Base-by-base conservation (phyloP, 2,888 invertebrate species). In the Malthinus seriepunctatus region DNA sequence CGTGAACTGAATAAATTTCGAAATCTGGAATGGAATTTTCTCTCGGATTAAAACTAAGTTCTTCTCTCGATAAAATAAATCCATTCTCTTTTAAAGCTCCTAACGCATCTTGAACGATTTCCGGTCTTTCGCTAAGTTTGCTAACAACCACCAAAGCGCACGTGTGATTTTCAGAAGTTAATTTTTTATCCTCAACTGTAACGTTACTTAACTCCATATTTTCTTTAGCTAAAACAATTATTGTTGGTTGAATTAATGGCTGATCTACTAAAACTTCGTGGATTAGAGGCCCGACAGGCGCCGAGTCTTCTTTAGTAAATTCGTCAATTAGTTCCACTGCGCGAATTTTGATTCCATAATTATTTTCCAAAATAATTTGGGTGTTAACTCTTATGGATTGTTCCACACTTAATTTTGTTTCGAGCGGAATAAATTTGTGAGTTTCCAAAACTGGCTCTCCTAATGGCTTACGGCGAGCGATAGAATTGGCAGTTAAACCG, bases 361-460 rank as follows among this genome's bases (percentile, higher is more conserved):
- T 74, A 71, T 93, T 93, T 75, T 94, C 94, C 0, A 90, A 73
- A 0, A 87, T 83, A 0, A 91, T 72, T 74, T 93, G 93, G 5
- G 90, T 79, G 70, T 86, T 81, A 1, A 83, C 77, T 15, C 88
- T 80, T 0, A 87, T 76, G 0, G 86, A 81, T 50, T 72, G 53
- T 6, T 67, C 57, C 0, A 71, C 10, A 7, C 64, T 37, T 7
- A 76, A 54, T n/a, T 55, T 33, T 1, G 66, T 57, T 34, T 67
- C 61, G 75, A 90, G 86, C 0, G 92, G 84, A 7, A 91, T 73
- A 71, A 93, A 93, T 59, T 82, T 80, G 72, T 89, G 89, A 73
- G 85, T 86, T 75, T 94, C 93, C 14, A 93, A 76, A 0, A 91
- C 86, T 1, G 93, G 92, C n/a, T 87, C 81, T 8, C 87, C 87